Percentiles rank a stretch among this genome's conserved stretches.
Conservation (phyloP, 1,140 invertebrate genomes). For the Pectinophora gossypiella region DNA sequence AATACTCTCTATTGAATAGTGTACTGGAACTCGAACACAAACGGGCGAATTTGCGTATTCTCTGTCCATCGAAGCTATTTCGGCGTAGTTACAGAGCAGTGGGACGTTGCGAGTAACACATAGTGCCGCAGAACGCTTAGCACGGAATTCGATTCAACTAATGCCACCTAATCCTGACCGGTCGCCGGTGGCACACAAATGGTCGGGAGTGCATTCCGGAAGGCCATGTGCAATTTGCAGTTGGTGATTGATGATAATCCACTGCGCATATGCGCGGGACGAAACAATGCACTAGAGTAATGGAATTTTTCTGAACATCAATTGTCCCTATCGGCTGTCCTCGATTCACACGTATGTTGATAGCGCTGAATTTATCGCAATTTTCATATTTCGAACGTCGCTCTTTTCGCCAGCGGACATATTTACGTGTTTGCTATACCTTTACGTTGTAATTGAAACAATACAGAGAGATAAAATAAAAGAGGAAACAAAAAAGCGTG, state of each 20-base stretch:
- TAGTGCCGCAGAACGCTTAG: slow-evolving; percentile 59
- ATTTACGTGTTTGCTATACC: no score
- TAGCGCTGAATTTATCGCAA: no score
- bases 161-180: slow-evolving; percentile 56
- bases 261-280: slow-evolving; percentile 21
- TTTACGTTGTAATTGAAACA: no score
- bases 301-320: slow-evolving; percentile 1
- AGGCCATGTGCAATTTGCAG: slow-evolving; percentile 58
- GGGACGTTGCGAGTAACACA: slow-evolving; percentile 40
- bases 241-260: slow-evolving; percentile 68
- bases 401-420: no score
- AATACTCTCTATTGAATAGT: no score
- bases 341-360: no score
- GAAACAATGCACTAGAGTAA: slow-evolving; percentile 42
- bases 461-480: no score
- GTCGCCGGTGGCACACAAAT: slow-evolving; percentile 48
- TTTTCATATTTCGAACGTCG: no score
- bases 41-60: not conserved
- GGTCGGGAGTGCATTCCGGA: slow-evolving; percentile 46
- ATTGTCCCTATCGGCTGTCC: no score
- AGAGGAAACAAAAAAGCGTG: no score
- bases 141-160: slow-evolving; percentile 69
- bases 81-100: slow-evolving; percentile 27
- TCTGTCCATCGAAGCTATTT: slow-evolving; percentile 15
- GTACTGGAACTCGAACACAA: no score